Conservation (phyloP, 2,888 invertebrate species). For the Scaeva pyrastri region DNA sequence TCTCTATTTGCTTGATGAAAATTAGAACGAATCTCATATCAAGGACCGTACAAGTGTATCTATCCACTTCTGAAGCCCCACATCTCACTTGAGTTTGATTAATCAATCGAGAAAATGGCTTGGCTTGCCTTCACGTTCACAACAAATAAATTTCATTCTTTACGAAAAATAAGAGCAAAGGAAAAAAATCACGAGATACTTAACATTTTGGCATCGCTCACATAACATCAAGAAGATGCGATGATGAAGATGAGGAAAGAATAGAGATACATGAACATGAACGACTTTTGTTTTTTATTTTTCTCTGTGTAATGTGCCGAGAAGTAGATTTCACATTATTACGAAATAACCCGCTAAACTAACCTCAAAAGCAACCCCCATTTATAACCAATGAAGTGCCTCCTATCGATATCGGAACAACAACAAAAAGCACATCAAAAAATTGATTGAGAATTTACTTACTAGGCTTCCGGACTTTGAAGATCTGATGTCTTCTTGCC, state of each 20-base stretch:
- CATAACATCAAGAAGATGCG: background rate
- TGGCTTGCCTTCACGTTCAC: slow-evolving; percentile 34
- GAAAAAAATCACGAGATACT: slow-evolving; percentile 47
- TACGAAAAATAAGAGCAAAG: slow-evolving; percentile 15
- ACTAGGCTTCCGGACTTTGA: slow-evolving; percentile 87
- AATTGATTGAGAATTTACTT: slow-evolving; percentile 84
- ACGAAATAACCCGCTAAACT: slow-evolving; percentile 64
- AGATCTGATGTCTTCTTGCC: slow-evolving; percentile 88
- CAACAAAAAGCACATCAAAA: background rate
- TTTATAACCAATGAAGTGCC: background rate
- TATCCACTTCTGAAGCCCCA: slow-evolving; percentile 30
- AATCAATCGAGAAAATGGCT: slow-evolving; percentile 50
- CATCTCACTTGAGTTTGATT: slow-evolving; percentile 49
- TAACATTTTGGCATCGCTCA: slow-evolving; percentile 53
- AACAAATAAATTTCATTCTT: slow-evolving; percentile 24
- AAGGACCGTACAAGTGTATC: slow-evolving; percentile 35
- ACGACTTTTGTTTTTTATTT: slow-evolving; percentile 2
- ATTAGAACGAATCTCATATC: slow-evolving; percentile 38
- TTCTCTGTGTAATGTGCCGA: slow-evolving; percentile 3
- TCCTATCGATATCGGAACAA: slow-evolving; percentile 15
- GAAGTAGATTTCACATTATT: slow-evolving; percentile 37
- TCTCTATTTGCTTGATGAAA: slow-evolving; percentile 3
- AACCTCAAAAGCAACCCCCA: slow-evolving; percentile 67
- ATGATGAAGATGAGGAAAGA: slow-evolving; percentile 4
- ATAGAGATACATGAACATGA: too few relatives aligned